Percentiles rank a stretch among this genome's conserved stretches.
Conservation (phyloP, 2,797 vertebrate genomes). For the Podarcis lilfordi region DNA sequence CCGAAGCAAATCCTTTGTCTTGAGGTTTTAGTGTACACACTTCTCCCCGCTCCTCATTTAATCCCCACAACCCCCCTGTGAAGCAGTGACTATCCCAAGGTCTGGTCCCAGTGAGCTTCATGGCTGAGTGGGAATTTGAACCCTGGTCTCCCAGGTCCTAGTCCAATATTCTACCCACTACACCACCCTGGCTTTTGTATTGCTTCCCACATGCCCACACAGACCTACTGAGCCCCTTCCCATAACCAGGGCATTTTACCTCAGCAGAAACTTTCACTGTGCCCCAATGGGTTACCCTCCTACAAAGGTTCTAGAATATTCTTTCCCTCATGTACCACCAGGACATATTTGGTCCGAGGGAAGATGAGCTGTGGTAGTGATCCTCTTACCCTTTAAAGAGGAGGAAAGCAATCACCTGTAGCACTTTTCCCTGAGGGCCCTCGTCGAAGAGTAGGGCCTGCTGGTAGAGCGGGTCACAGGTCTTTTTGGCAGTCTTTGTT, state of each 20-base stretch:
- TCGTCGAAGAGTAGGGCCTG: slow-evolving; percentile 96
- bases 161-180: too few species aligned
- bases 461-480: slow-evolving; percentile 92
- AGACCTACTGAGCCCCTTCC: background rate
- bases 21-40: too few species aligned
- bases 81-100: too few species aligned
- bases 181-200: too few species aligned
- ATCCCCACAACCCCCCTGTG: too few species aligned
- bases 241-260: background rate
- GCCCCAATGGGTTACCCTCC: too few species aligned
- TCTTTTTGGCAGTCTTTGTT: slow-evolving; percentile 94
- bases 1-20: background rate
- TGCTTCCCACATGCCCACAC: too few species aligned
- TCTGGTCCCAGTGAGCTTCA: too few species aligned
- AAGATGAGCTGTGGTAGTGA: background rate
- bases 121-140: too few species aligned
- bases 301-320: background rate
- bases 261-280: background rate
- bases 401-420: slow-evolving; percentile 83
- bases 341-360: background rate
- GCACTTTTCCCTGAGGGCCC: slow-evolving; percentile 93
- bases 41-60: too few species aligned
- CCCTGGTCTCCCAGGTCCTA: too few species aligned
- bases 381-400: background rate
- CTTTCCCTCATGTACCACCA: background rate